Evolutionary conservation across 1,140 invertebrate species (phyloP).

Genomic region (Drosophila orena): DNA sequence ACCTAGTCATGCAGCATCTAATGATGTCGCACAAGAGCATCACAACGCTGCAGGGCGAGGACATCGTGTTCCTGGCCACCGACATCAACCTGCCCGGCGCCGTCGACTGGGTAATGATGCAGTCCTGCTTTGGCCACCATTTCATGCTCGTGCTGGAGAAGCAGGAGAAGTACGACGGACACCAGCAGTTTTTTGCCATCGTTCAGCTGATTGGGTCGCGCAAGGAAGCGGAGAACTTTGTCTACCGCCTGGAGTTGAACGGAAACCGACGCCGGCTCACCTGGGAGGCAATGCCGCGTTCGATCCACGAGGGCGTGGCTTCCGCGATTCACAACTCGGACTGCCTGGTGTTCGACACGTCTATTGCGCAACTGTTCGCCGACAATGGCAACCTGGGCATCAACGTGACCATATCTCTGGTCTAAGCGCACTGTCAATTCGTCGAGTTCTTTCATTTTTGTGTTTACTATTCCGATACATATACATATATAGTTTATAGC

Average conservation of each 20-base stretch:
- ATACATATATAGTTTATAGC: conserved; percentile 29
- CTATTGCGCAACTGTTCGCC: conserved; percentile 98
- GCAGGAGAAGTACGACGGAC: conserved; percentile 98
- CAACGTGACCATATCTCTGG: conserved; percentile 99
- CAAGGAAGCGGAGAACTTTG: conserved; percentile 99
- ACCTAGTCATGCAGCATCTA: conserved; percentile 98
- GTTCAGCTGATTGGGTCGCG: conserved; percentile 99
- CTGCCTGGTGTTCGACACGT: conserved; percentile 99
- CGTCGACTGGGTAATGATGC: conserved; percentile 99
- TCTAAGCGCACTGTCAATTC: conserved; percentile 85
- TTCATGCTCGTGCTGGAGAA: conserved; percentile 99
- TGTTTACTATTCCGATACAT: conserved; percentile 38
- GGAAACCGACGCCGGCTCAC: conserved; percentile 96
- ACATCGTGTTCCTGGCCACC: conserved; percentile 99
- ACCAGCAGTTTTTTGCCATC: conserved; percentile 99
- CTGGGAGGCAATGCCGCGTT: conserved; percentile 99
- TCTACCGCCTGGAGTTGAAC: conserved; percentile 98
- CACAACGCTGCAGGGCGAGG: conserved; percentile 98
- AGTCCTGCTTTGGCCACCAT: conserved; percentile 99
- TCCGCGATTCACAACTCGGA: conserved; percentile 99
- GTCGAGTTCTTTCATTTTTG: conserved; percentile 23
- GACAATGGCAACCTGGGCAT: conserved; percentile 99
- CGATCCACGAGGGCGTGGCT: conserved; percentile 99
- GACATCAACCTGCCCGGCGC: conserved; percentile 99
- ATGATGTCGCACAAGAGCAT: conserved; percentile 99